phyloP scores from a whole-genome alignment of 2,797 vertebrate species.

The Poeciliopsis paucimaculata region DNA sequence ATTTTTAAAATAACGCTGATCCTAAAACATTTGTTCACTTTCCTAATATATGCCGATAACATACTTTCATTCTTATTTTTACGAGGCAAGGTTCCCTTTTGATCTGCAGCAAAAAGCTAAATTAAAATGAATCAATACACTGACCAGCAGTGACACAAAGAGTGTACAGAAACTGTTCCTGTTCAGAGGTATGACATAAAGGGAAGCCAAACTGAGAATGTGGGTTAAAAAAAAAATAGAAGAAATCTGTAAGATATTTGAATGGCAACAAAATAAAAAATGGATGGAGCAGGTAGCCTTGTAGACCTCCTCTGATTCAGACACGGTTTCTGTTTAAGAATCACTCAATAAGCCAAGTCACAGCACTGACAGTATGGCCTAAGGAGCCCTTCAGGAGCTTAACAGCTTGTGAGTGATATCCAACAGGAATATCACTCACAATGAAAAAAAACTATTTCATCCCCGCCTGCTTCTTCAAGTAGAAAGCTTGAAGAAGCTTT shows the following conservation, averaged over 20 bases:
- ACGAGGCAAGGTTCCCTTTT: not conserved
- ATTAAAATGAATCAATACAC: not conserved
- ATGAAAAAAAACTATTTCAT: too few relatives aligned
- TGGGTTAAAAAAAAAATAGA: conserved; percentile 16
- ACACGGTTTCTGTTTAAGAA: conserved; percentile 45
- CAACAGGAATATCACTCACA: too few relatives aligned
- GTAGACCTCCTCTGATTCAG: conserved; percentile 31
- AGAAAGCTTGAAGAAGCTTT: too few relatives aligned
- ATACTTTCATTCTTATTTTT: not conserved
- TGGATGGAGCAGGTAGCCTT: conserved; percentile 1
- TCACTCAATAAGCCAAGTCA: conserved; percentile 38
- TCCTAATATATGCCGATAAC: not conserved
- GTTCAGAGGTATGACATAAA: conserved; percentile 9
- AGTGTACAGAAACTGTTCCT: conserved; percentile 11
- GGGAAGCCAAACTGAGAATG: conserved; percentile 7
- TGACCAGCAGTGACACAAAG: not conserved
- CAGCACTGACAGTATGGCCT: conserved; percentile 49
- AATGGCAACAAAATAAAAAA: conserved; percentile 9
- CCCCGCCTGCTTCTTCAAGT: too few relatives aligned
- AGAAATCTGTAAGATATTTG: conserved; percentile 11
- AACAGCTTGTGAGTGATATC: conserved; percentile 67
- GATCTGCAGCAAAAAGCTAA: not conserved
- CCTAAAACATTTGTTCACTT: not conserved
- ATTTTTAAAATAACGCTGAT: not conserved
- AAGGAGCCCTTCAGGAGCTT: conserved; percentile 63